Conservation (phyloP, 2,888 invertebrate species). For the Incurvaria masculella region DNA sequence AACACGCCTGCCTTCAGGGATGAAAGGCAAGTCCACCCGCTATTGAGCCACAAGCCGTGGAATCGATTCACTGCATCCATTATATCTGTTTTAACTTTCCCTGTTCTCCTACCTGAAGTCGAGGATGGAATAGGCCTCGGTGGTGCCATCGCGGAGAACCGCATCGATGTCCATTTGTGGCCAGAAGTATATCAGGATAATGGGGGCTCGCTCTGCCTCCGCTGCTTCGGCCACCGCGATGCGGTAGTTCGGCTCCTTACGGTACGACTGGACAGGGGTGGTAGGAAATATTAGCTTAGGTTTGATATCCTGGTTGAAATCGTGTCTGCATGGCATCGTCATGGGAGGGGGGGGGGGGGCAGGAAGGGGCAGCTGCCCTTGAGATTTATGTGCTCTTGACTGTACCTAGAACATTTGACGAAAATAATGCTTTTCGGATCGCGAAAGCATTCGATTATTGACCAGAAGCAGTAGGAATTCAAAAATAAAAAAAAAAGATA, state of each 20-base stretch:
- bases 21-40: too few species aligned
- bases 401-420: neutral
- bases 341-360: too few species aligned
- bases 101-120: conserved; percentile 62
- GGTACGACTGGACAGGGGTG: conserved; percentile 42
- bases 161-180: conserved; percentile 73
- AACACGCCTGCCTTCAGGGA: too few species aligned
- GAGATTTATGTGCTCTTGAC: too few species aligned
- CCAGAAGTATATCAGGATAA: conserved; percentile 81
- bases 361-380: too few species aligned
- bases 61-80: too few species aligned
- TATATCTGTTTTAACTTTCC: too few species aligned
- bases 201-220: conserved; percentile 55
- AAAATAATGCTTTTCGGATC: neutral
- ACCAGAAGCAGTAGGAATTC: neutral
- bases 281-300: too few species aligned
- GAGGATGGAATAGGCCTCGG: conserved; percentile 66
- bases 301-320: too few species aligned
- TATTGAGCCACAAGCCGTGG: too few species aligned
- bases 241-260: conserved; percentile 47
- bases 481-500: too few species aligned
- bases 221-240: conserved; percentile 79
- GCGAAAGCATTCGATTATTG: neutral
- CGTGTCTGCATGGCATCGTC: too few species aligned
- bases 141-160: conserved; percentile 74